Percentiles rank a stretch among this genome's conserved stretches.
phyloP scores from a whole-genome alignment of 2,888 invertebrate species.

The Allygus modestus region DNA sequence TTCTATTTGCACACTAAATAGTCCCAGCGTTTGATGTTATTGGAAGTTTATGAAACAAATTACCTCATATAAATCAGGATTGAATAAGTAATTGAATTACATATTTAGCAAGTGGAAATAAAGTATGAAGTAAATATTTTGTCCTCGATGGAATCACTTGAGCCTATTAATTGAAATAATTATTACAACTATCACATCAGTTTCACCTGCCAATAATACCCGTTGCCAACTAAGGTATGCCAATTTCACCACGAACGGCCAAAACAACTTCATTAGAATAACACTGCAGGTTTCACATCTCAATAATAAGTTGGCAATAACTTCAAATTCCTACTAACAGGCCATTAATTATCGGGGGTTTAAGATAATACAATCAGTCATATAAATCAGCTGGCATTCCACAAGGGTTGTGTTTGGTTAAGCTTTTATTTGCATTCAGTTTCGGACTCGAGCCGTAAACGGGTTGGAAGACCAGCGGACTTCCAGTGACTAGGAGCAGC shows the following conservation, averaged over 20 bases:
- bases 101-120: too few species aligned
- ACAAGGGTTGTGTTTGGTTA: conserved; percentile 7
- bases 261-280: conserved; percentile 30
- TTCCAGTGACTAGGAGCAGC: conserved; percentile 21
- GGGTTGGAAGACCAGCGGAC: not conserved
- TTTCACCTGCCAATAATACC: not conserved
- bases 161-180: too few species aligned
- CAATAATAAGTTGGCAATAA: conserved; percentile 28
- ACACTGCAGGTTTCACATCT: not conserved
- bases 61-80: too few species aligned
- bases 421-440: conserved; percentile 35
- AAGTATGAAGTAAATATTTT: too few species aligned
- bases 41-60: too few species aligned
- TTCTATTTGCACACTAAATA: too few species aligned
- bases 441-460: conserved; percentile 17
- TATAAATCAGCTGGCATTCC: conserved; percentile 34
- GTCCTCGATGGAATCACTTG: too few species aligned
- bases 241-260: not conserved
- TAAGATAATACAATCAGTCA: conserved; percentile 32
- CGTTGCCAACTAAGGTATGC: conserved; percentile 5
- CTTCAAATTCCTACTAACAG: conserved; percentile 24
- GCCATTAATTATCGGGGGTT: conserved; percentile 6
- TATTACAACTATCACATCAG: not conserved
- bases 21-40: too few species aligned
- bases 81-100: too few species aligned